Evolutionary conservation across 2,113 vertebrate species (phyloP), one percentile per base, ranked within the genome.

Genomic region (Pavo muticus): DNA sequence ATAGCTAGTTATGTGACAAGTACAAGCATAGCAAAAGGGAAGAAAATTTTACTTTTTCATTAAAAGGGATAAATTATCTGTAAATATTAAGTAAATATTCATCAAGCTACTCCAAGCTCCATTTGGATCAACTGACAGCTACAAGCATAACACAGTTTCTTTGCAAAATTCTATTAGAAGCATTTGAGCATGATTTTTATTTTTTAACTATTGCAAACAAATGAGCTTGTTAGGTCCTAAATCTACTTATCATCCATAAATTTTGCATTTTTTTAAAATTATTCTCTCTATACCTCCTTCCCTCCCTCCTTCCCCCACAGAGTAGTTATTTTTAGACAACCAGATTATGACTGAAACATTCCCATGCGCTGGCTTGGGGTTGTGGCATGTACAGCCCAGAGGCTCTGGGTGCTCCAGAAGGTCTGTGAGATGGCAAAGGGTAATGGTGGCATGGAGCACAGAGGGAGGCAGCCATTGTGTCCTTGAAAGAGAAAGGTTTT

Each of bases 251-350:
- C 6, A 85, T 35, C 14, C 19, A 56, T 7, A 64, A 39, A 7
- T 57, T 44, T 50, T 2, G 0, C 1, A 35, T 29, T 23, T 27
- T 42, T 67, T 16, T 25, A 57, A 3, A 29, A 32, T 68, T 61
- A 14, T 77, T 88, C 3, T 65, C 8, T 9, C 20, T 8, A 18
- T 32, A 11, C 11, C 3, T 35, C 18, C 47, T 11, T 21, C 19
- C 11, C n/a, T 68, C 24, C 15, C 11, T 24, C 3, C 3, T 3
- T 4, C 6, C 10, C 0, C 6, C 13, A 7, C 7, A 13, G 14
- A 32, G 40, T 39, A 47, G 59, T 40, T 4, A 5, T 30, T 69
- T 4, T 21, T 30, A 40, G 11, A 35, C 9, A 37, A 19, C 60
- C n/a, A 27, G 25, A 35, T 32, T 7, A 2, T 4, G 44, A 14